phyloP scores from a whole-genome alignment of 2,888 invertebrate genomes.

The Catocala nupta region DNA sequence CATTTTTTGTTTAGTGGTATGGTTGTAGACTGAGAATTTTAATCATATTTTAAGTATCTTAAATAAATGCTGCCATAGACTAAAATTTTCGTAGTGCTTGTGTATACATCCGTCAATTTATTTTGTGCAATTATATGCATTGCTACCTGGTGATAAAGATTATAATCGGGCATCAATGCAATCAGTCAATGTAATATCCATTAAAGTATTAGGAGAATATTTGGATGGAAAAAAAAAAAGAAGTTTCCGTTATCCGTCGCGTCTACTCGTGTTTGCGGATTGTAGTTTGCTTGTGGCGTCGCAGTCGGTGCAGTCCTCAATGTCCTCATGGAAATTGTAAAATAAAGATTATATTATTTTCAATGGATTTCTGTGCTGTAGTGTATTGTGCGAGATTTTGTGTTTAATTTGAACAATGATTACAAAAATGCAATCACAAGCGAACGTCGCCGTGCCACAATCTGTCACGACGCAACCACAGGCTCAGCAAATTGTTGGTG shows the following conservation, averaged over 20 bases:
- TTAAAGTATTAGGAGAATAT: slow-evolving; percentile 26
- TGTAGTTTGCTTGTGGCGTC: slow-evolving; percentile 29
- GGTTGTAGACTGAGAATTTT: too few relatives aligned
- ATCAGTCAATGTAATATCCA: slow-evolving; percentile 45
- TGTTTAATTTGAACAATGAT: slow-evolving; percentile 72
- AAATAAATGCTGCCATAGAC: slow-evolving; percentile 30
- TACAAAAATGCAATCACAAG: slow-evolving; percentile 85
- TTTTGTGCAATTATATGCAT: slow-evolving; percentile 38
- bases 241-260: slow-evolving; percentile 60
- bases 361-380: slow-evolving; percentile 44
- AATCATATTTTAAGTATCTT: not conserved
- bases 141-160: slow-evolving; percentile 13
- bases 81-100: slow-evolving; percentile 2
- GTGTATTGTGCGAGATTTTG: slow-evolving; percentile 44
- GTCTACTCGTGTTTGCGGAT: slow-evolving; percentile 6
- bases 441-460: slow-evolving; percentile 84
- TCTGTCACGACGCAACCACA: slow-evolving; percentile 84
- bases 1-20: too few relatives aligned
- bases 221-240: slow-evolving; percentile 40
- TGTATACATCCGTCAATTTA: slow-evolving; percentile 27
- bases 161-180: slow-evolving; percentile 32
- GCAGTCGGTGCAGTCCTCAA: too few relatives aligned
- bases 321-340: slow-evolving; percentile 46
- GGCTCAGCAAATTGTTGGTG: slow-evolving; percentile 84
- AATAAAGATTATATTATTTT: slow-evolving; percentile 35